These are phyloP conservation scores for Etheostoma spectabile DNA, from an alignment of 2,113 vertebrate genomes.

Conservation along the genomic window DNA sequence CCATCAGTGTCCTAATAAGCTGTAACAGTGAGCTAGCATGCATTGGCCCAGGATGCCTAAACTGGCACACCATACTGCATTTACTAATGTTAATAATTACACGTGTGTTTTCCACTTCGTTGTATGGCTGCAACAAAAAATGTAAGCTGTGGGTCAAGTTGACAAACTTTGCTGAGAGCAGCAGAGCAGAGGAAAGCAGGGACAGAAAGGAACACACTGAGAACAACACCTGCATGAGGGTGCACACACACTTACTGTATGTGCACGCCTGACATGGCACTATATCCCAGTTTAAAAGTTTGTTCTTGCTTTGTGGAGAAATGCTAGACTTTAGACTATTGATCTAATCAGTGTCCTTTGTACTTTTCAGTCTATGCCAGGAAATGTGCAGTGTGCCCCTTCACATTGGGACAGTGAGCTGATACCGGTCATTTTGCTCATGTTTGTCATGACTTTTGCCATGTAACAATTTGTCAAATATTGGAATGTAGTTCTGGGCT, in stretches of 20 bases:
- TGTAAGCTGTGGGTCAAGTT: constrained; percentile 15
- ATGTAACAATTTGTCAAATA: neutral
- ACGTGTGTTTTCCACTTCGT: neutral
- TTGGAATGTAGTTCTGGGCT: no score
- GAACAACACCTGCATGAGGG: neutral
- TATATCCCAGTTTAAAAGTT: constrained; percentile 68
- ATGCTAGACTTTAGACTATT: constrained; percentile 85
- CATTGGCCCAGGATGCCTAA: neutral
- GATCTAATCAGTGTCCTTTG: constrained; percentile 72
- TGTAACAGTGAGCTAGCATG: neutral
- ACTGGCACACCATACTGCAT: neutral
- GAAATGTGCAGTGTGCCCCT: constrained; percentile 40
- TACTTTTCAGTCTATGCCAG: constrained; percentile 63
- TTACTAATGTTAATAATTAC: neutral
- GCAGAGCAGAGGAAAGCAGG: constrained; percentile 10
- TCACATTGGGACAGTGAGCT: constrained; percentile 21
- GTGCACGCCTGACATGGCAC: constrained; percentile 55
- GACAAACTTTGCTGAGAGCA: constrained; percentile 17
- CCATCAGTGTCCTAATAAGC: neutral
- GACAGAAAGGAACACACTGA: constrained; percentile 12
- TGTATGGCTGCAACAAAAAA: neutral
- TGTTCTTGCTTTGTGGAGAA: constrained; percentile 77
- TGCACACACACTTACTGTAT: constrained; percentile 3
- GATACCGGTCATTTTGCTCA: neutral
- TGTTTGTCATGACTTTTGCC: constrained; percentile 30